Conservation (phyloP, 2,888 invertebrate genomes). For the Frankliniella fusca region DNA sequence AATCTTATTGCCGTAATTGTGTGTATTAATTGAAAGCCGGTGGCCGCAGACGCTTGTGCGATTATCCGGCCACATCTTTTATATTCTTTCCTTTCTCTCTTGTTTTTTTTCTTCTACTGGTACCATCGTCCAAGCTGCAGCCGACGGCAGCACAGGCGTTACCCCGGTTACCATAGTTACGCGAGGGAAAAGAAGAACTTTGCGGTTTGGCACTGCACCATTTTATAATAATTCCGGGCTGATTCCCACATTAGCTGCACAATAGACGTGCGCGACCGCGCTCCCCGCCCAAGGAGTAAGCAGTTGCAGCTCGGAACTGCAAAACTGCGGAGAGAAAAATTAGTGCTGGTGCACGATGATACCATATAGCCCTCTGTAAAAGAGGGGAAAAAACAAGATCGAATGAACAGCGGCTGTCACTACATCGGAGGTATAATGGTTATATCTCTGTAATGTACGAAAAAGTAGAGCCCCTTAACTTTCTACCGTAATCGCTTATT, state of each 20-base stretch:
- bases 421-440: background rate
- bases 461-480: background rate
- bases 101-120: too few species aligned
- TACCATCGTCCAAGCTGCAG: too few species aligned
- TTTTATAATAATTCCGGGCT: background rate
- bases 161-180: background rate
- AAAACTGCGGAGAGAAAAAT: too few species aligned
- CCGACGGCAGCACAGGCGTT: too few species aligned
- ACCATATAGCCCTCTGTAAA: too few species aligned
- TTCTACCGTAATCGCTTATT: background rate
- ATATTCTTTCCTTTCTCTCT: too few species aligned
- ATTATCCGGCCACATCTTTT: background rate
- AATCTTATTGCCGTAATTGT: slow-evolving; percentile 12
- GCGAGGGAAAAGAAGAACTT: background rate
- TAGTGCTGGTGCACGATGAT: too few species aligned
- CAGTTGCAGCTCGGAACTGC: too few species aligned
- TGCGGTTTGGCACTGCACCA: background rate
- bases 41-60: background rate
- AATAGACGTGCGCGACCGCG: too few species aligned
- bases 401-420: too few species aligned
- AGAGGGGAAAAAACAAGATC: too few species aligned
- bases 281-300: too few species aligned
- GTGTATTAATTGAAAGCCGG: slow-evolving; percentile 8
- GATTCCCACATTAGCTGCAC: background rate
- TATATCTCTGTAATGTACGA: background rate